phyloP scores from a whole-genome alignment of 2,113 vertebrate species.

The Rhinogobius similis region DNA sequence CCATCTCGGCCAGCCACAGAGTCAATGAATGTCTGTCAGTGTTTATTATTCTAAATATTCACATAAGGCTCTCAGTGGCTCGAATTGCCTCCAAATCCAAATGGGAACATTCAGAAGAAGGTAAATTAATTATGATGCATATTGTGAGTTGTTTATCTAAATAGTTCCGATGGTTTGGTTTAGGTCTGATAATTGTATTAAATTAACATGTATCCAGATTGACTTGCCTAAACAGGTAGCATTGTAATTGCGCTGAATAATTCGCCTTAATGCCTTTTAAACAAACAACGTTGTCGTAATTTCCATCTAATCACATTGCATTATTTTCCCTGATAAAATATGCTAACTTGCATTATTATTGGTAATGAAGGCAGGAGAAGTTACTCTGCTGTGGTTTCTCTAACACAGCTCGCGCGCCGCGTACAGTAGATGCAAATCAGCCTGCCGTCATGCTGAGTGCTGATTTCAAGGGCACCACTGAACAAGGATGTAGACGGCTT shows the following conservation, averaged over 20 bases:
- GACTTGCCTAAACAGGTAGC: conserved; percentile 32
- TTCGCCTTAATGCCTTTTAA: conserved; percentile 56
- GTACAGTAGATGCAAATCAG: conserved; percentile 63
- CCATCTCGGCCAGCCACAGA: not conserved
- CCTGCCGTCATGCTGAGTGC: conserved; percentile 32
- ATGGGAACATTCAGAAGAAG: not conserved
- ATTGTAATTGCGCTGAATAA: conserved; percentile 55
- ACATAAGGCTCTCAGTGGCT: not conserved
- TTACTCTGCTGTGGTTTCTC: conserved; percentile 30
- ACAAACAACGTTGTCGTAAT: conserved; percentile 59
- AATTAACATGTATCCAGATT: conserved; percentile 28
- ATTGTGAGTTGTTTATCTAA: conserved; percentile 49
- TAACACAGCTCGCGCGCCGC: conserved; percentile 36
- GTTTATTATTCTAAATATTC: not conserved
- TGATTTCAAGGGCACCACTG: conserved; percentile 50
- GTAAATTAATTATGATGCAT: conserved; percentile 14
- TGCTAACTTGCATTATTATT: conserved; percentile 57
- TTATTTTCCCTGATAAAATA: conserved; percentile 61
- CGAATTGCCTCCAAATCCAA: not conserved
- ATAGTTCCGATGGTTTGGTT: conserved; percentile 24
- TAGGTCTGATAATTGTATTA: conserved; percentile 53
- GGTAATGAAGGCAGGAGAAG: conserved; percentile 49
- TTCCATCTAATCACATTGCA: conserved; percentile 58
- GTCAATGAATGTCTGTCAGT: not conserved
- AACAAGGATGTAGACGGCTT: conserved; percentile 41